These are phyloP conservation scores for Otolemur crassicaudatus DNA, from an alignment of 2,797 vertebrate genomes.

Conservation along the genomic window DNA sequence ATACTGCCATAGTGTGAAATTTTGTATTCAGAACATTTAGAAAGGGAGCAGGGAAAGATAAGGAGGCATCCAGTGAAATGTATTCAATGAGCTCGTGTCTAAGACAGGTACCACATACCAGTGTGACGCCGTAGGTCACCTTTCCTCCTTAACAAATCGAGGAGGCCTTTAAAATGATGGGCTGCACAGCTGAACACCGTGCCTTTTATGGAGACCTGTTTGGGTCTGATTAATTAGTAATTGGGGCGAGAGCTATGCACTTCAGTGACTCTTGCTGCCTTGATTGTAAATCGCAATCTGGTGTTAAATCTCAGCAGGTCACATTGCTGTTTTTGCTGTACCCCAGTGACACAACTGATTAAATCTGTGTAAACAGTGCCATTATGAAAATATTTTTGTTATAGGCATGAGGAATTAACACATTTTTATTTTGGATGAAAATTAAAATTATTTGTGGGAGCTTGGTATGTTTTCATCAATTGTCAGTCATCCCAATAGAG, in stretches of 20 bases:
- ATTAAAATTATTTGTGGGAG: slow-evolving; percentile 78
- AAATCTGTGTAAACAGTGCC: slow-evolving; percentile 86
- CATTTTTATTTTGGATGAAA: slow-evolving; percentile 83
- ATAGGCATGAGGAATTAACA: slow-evolving; percentile 78
- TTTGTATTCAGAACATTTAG: slow-evolving; percentile 49
- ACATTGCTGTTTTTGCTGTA: slow-evolving; percentile 86
- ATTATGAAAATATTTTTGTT: slow-evolving; percentile 82
- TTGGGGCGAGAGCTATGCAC: slow-evolving; percentile 85
- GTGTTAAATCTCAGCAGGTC: slow-evolving; percentile 87
- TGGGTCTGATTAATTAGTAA: slow-evolving; percentile 90
- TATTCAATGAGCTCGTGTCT: neutral
- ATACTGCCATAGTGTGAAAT: slow-evolving; percentile 60
- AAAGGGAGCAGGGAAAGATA: neutral
- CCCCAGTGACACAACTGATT: slow-evolving; percentile 87
- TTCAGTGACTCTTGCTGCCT: slow-evolving; percentile 86
- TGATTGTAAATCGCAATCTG: slow-evolving; percentile 89
- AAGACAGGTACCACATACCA: neutral
- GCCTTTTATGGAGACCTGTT: slow-evolving; percentile 85
- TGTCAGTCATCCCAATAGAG: slow-evolving; percentile 76
- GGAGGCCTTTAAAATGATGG: slow-evolving; percentile 78
- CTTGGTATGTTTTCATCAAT: slow-evolving; percentile 83
- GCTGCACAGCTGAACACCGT: slow-evolving; percentile 67
- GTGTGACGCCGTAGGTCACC: slow-evolving; percentile 61
- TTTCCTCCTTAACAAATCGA: slow-evolving; percentile 56
- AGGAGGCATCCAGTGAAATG: neutral